phyloP scores from a whole-genome alignment of 2,113 vertebrate species.

The Eulemur macaco region DNA sequence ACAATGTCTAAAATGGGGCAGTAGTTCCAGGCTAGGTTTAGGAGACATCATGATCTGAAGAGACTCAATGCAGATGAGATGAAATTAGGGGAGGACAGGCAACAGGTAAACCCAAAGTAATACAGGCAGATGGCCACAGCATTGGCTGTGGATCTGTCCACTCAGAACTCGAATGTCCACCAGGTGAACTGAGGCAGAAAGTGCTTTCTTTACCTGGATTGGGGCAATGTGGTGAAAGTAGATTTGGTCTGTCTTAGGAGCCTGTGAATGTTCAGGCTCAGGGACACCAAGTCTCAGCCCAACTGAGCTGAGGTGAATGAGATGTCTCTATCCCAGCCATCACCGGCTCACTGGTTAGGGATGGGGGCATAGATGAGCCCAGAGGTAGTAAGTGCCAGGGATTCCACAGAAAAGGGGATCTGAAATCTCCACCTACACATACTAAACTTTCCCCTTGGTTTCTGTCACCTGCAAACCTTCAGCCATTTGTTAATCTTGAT shows the following conservation, averaged over 20 bases:
- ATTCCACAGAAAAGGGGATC: not conserved
- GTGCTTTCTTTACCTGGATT: not conserved
- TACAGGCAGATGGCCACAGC: not conserved
- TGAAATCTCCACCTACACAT: not conserved
- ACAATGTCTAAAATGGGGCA: not conserved
- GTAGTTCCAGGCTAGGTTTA: not conserved
- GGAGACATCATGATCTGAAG: not conserved
- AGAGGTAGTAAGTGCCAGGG: too few species aligned
- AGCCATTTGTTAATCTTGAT: not conserved
- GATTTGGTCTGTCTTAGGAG: not conserved
- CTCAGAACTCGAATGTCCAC: not conserved
- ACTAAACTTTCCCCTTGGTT: not conserved
- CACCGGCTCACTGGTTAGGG: not conserved
- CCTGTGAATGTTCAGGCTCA: not conserved
- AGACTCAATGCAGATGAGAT: not conserved
- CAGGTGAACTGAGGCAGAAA: not conserved
- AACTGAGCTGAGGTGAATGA: not conserved
- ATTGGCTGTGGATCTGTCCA: not conserved
- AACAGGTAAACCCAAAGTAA: not conserved
- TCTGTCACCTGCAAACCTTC: not conserved
- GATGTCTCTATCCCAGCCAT: not conserved
- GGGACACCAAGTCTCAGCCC: not conserved
- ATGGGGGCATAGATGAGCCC: rapidly evolving
- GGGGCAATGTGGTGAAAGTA: not conserved
- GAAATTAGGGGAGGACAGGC: not conserved